Base-by-base conservation (phyloP, 2,888 invertebrate species). In the Eudemis profundana region DNA sequence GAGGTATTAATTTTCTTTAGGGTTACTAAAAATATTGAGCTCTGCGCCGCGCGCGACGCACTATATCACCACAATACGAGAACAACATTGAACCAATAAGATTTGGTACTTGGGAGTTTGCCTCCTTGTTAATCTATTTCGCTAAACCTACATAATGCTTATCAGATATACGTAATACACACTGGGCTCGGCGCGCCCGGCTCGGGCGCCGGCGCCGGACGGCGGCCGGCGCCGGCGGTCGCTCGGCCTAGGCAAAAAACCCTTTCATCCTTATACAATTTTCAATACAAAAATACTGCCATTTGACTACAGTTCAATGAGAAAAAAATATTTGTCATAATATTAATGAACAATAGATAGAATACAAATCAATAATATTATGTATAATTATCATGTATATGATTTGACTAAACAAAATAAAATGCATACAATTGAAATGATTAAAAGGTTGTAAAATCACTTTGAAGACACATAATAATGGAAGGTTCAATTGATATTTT, bases 131-230 rank as follows among this genome's bases (percentile, higher is more conserved):
- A 90, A 85, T 85, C 86, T 92, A 92, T 90, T 89, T 88, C 80
- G 86, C 90, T 92, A 92, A 92, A 92, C 92, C 92, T 93, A 93
- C 91, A 92, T 92, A 93, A 93, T 92, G 91, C 92, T 92, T 93
- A 92, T 89, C 85, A 89, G 86, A 86, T 90, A 92, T 86, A 89
- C 86, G 83, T 87, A 89, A 88, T 85, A 89, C 87, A 79, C 79
- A 71, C 74, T 67, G 73, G 78, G 70, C 76, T 72, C 63, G 56
- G 49, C 42, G 42, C 44, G 12, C 12, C n/a, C n/a, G n/a, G n/a
- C n/a, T n/a, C n/a, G n/a, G n/a, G n/a, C 59, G 29, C 42, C 21
- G 21, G 49, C 42, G 23, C 50, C 73, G 76, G 70, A 68, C 40
- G 51, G 62, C 69, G 56, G 70, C 68, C 69, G 68, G 62, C 66